Conservation (phyloP, 2,888 invertebrate genomes). For the Cyclophora albipunctata region DNA sequence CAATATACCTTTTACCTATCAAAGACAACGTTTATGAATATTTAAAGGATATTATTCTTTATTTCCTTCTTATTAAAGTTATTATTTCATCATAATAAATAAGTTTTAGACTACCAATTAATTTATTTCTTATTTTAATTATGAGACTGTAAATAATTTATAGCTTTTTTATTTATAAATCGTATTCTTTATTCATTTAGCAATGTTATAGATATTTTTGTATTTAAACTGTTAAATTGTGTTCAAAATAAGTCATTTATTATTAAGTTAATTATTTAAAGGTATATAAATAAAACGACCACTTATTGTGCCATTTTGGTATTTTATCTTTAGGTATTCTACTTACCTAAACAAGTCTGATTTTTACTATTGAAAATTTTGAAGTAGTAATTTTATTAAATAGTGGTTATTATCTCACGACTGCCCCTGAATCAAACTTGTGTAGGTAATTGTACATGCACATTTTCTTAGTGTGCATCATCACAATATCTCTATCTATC, state of each 20-base stretch:
- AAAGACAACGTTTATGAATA: neutral
- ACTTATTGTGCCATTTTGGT: constrained; percentile 15
- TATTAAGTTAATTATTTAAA: constrained; percentile 5
- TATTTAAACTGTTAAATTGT: constrained; percentile 1
- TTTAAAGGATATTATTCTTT: neutral
- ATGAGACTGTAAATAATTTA: constrained; percentile 42
- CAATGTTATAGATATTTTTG: neutral
- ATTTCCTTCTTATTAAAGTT: too few relatives aligned
- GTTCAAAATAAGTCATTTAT: neutral
- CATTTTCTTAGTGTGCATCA: too few relatives aligned
- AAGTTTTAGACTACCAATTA: neutral
- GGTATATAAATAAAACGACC: constrained; percentile 4
- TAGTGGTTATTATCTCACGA: neutral
- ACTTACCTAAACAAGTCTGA: constrained; percentile 21
- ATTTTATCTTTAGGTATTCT: constrained; percentile 10
- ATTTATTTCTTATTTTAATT: constrained; percentile 2
- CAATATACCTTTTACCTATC: constrained; percentile 7
- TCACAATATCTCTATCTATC: too few relatives aligned
- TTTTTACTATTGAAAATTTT: constrained; percentile 14
- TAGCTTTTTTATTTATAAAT: neutral
- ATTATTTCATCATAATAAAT: too few relatives aligned
- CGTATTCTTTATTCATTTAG: neutral
- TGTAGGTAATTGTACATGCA: too few relatives aligned
- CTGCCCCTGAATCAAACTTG: too few relatives aligned
- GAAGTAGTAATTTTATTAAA: neutral